Percentiles rank a stretch among this genome's conserved stretches.
Evolutionary conservation across 1,140 invertebrate species (phyloP).

Genomic region (Ladona fulva): DNA sequence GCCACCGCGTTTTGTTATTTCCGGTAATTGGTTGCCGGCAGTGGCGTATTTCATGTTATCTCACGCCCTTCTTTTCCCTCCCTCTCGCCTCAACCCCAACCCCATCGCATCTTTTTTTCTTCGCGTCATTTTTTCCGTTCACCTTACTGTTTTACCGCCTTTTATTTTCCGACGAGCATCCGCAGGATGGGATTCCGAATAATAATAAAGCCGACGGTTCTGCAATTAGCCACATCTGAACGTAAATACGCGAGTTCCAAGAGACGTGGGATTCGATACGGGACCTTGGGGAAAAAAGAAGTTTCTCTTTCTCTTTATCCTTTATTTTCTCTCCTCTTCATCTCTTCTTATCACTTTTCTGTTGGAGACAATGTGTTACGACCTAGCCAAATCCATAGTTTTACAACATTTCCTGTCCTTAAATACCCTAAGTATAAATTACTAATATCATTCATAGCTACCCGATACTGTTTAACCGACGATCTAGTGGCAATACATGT

Average conservation of each 20-base stretch:
- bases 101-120: not conserved
- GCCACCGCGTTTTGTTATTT: conserved; percentile 4
- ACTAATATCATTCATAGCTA: too few species aligned
- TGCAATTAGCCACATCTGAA: not conserved
- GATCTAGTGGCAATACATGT: too few species aligned
- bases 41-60: not conserved
- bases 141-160: not conserved
- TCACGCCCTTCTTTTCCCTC: not conserved
- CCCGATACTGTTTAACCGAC: too few species aligned
- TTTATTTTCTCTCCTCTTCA: too few species aligned
- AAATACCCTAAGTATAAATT: too few species aligned
- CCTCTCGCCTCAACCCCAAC: not conserved
- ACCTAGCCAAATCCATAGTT: too few species aligned
- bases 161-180: not conserved
- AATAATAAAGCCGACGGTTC: not conserved
- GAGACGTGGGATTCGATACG: too few species aligned
- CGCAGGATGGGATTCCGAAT: conserved; percentile 1
- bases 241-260: too few species aligned
- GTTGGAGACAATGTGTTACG: too few species aligned
- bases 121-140: not conserved
- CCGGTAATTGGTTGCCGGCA: not conserved
- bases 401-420: too few species aligned
- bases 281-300: too few species aligned
- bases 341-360: too few species aligned
- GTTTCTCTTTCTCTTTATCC: not conserved